Evolutionary conservation across 2,888 invertebrate species (phyloP), one percentile per base, ranked within the genome.

Genomic region (Polymixis lichenea): DNA sequence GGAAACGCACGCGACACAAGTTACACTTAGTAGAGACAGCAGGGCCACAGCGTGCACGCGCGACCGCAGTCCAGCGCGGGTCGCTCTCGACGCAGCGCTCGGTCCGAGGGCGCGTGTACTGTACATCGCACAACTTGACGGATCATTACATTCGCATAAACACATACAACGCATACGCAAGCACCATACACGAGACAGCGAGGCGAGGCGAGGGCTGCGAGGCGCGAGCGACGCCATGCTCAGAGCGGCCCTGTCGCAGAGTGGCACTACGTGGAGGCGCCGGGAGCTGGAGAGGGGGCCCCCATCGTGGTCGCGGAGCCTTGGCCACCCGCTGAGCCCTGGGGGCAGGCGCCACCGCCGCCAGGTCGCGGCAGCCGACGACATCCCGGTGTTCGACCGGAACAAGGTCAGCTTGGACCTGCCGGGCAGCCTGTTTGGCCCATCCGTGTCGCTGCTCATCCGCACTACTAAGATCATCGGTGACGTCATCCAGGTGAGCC

Each of bases 391-490:
- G 85, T 97, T 97, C 95, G 97, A 97, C 92, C 95, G 97, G 89
- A 96, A 97, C 95, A 97, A 97, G 89, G 98, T 98, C 82, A 97
- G 97, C 89, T 95, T 98, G 92, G 97, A 98, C 86, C 93, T 98
- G 88, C 98, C 98, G 80, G 97, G 97, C 80, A 95, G 94, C 90
- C 95, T 97, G 87, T 97, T 98, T 93, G 98, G 98, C 69, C 97
- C 97, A 22, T 97, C 97, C 91, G 98, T 98, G 92, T 97, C 97
- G 77, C 95, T 98, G 68, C 95, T 98, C 86, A 98, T 97, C 88
- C 97, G 97, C 86, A 94, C 97, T 88, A 98, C 98, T 92, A 97
- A 97, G 91, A 94, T 97, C 82, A 92, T 97, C 88, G 97, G 97
- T 56, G 97, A 97, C 89, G 97, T 97, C 77, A 97, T 98, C 88